Evolutionary conservation across 2,113 vertebrate species (phyloP), one percentile per base, ranked within the genome.

Genomic region (Pseudolaguvia tuberculata): DNA sequence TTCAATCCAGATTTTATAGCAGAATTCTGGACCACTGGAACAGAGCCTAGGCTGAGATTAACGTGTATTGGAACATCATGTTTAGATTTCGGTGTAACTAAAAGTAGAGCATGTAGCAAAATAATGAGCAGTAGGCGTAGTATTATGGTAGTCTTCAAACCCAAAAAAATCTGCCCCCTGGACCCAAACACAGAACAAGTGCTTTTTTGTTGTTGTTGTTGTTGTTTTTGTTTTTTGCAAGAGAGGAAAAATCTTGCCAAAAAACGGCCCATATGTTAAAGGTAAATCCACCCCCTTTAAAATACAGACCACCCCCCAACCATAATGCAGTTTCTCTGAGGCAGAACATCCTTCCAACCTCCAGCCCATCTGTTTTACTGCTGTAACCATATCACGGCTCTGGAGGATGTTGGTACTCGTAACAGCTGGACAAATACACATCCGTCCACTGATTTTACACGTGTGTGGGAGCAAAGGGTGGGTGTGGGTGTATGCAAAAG

Each of bases 351-450:
- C 27, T 11, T 61, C 35, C 66, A 51, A 18, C 52, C 47, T 12
- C n/a, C 29, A 39, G 42, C 39, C 71, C 65, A 70, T 75, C 78
- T 70, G 65, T 75, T 70, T 75, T n/a, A 70, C 50, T 65, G 67
- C 72, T 70, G 18, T 52, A 23, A 45, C 56, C n/a, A 1, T 58
- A 68, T 42, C 20, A 73, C 12, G 1, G 31, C 56, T 70, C 35
- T 39, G 47, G 66, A 39, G 78, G 56, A n/a, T 79, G 56, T 70
- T 53, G 35, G 66, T 63, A 23, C 72, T 62, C 59, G 57, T 55
- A 63, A 69, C 68, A 70, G 61, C 78, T 75, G 72, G 35, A 63
- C 31, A 58, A 70, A 70, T 57, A 51, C 50, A 65, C 47, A 69
- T 62, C 39, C 14, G 61, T 61, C n/a, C 63, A 18, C 27, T 14